Base-by-base conservation (phyloP, 1,140 invertebrate species). In the Idris sp. region DNA sequence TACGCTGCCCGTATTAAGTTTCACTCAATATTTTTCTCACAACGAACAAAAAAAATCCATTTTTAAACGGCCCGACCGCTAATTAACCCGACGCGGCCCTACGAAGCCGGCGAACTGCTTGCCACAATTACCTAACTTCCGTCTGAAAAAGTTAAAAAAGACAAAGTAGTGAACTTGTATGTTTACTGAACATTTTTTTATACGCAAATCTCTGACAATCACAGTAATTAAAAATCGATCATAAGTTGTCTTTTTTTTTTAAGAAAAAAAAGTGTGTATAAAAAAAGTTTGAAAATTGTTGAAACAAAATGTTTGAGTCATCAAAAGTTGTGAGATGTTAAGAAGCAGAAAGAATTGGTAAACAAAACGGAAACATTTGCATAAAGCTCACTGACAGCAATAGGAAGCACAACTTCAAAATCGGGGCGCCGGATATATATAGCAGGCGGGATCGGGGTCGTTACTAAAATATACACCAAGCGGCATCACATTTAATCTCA, bases 381-480 rank as follows among this genome's bases (percentile, higher is more conserved):
- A 78, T 76, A 83, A 83, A 80, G 69, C 54, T 79, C 43, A 41
- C 64, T 48, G 67, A 61, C 62, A 77, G 72, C 75, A 77, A 81
- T 84, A 81, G 81, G 74, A 83, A 82, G 72, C 77, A 73, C 68
- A 56, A 58, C 49, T 82, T 79, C 61, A 81, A 82, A 88, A 86
- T 79, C 85, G 80, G 86, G 84, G 83, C 85, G 82, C 77, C 61
- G 81, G 81, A 83, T 85, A 86, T 86, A 86, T 84, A 86, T 85
- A 86, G 82, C 72, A 73, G 40, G 78, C 80, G 82, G 74, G 81
- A 87, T 85, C 81, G 85, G 83, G 85, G 86, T 87, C 86, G 85
- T 78, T 88, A 86, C 85, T 81, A 86, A 88, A 88, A 88, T 88
- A 87, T 85, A 88, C 84, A 72, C 81, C 74, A 84, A 85, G 84